Conservation (phyloP, 2,113 vertebrate genomes). For the Chunga burmeisteri region DNA sequence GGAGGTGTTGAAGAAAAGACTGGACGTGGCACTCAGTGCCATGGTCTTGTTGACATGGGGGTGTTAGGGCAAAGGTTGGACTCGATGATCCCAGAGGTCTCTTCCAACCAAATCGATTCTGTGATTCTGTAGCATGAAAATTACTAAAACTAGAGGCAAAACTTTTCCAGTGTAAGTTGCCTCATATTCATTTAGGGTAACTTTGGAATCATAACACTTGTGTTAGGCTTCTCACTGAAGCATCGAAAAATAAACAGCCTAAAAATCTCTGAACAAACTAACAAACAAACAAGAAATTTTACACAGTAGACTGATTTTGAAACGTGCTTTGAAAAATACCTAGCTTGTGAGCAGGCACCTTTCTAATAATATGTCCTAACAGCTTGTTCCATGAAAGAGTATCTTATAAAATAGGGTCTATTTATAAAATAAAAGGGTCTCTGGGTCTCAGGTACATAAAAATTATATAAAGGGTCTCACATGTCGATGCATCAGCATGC, state of each 20-base stretch:
- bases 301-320: background rate
- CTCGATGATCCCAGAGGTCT: no score
- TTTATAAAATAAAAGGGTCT: background rate
- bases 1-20: no score
- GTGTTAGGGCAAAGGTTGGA: no score
- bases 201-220: background rate
- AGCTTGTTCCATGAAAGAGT: background rate
- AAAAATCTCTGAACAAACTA: background rate
- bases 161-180: background rate
- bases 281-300: background rate
- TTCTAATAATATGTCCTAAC: background rate
- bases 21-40: no score
- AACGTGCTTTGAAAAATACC: background rate
- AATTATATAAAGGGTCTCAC: background rate
- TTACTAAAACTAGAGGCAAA: background rate
- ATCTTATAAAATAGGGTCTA: background rate
- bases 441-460: background rate
- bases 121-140: background rate
- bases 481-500: background rate
- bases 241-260: background rate
- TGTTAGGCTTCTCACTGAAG: background rate
- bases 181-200: background rate
- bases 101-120: no score
- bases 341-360: background rate
- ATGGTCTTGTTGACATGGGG: no score